Percentiles rank a stretch among this genome's conserved stretches.
Conservation (phyloP, 2,797 vertebrate genomes). For the Gallinago stenura region DNA sequence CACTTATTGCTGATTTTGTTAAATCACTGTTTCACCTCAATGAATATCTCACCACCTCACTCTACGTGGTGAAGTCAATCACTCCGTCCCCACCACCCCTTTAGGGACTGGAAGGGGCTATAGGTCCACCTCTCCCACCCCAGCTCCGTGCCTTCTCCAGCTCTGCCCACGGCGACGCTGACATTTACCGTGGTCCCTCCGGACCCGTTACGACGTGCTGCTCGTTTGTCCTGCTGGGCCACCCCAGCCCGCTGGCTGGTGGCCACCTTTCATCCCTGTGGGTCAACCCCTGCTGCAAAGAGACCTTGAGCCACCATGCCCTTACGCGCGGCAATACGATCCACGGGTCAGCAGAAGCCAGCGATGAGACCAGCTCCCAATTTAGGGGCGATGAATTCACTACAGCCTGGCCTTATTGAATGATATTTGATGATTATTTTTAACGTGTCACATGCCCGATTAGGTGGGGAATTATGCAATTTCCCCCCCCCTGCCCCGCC, state of each 20-base stretch:
- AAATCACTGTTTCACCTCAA: too few species aligned
- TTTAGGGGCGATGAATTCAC: neutral
- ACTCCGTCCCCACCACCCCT: too few species aligned
- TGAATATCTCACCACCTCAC: too few species aligned
- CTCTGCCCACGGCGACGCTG: neutral
- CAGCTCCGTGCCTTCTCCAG: accelerated
- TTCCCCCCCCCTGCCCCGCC: neutral
- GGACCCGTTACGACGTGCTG: accelerated
- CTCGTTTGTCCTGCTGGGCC: neutral
- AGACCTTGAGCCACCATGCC: neutral
- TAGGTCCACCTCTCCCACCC: neutral
- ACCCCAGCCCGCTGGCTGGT: accelerated
- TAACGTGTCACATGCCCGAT: slow-evolving; percentile 50
- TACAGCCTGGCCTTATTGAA: neutral
- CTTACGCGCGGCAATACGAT: neutral
- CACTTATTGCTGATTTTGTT: too few species aligned
- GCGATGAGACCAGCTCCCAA: neutral
- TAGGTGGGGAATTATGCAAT: slow-evolving; percentile 53
- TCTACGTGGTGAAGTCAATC: too few species aligned
- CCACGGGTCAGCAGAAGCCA: neutral
- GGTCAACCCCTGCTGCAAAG: neutral
- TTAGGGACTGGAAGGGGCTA: neutral
- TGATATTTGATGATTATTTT: slow-evolving; percentile 43
- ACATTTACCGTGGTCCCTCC: neutral
- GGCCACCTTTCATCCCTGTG: neutral